Evolutionary conservation across 64 coral and sea anemone genomes (phyloP), one percentile per base, ranked within the genome.

Genomic region (Acropora tenuis): DNA sequence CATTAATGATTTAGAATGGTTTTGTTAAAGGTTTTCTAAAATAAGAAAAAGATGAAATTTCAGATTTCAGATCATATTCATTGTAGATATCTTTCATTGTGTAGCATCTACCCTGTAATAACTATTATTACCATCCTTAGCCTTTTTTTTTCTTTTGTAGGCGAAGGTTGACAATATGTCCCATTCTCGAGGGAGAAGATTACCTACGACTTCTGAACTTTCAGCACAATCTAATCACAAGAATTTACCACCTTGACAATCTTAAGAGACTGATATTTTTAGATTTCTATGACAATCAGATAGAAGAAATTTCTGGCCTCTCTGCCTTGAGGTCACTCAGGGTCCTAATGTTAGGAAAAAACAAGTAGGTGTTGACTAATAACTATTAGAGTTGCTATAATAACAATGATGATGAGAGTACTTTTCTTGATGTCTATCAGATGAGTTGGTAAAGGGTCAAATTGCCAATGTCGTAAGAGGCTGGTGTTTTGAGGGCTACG

Each of bases 221-320:
- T 69, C 97, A 99, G 15, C 97, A 99, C 80, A 99, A 99, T 49
- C 68, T 99, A 8, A 95, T 99, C 65, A 93, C 50, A 18, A 91
- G 87, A 77, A 96, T 99, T 59, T 92, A 90, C 48, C 94, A 99
- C 78, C 69, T 99, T 53, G 80, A 89, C 4, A 95, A 99, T 30
- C 80, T 99, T 11, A 90, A 92, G 71, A 93, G 94, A 20, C 88
- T 99, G 49, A 99, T 99, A 8, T 99, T 99, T 74, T 49, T 99
- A 58, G 97, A 99, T 78, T 93, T 99, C 57, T 99, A 99, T 78
- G 97, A 99, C 57, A 99, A 99, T 48, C 97, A 99, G 44, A 90
- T 99, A 78, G 97, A 99, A 68, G 90, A 95, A 6, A 99, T 96
- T 30, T 91, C 94, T 12, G 97, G 97, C 15, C 78, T 99, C 13